These are phyloP conservation scores for Cyaniris semiargus DNA, from an alignment of 2,888 invertebrate genomes.

Conservation along the genomic window DNA sequence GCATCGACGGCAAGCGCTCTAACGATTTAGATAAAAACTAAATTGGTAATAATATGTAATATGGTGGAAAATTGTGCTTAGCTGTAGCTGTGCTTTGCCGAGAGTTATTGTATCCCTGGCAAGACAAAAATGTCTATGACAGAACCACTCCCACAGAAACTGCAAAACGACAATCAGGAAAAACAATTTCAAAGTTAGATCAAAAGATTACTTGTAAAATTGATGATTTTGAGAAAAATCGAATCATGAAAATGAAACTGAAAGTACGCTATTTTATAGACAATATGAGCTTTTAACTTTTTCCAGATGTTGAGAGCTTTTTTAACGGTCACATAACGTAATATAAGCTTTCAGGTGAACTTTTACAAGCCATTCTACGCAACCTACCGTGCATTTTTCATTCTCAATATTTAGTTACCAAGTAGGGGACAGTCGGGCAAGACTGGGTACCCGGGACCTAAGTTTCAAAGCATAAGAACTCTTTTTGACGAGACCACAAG, in stretches of 20 bases:
- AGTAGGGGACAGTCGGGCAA: not conserved
- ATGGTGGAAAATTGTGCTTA: too few species aligned
- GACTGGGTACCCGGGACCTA: too few species aligned
- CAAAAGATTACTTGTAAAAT: not conserved
- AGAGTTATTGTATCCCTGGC: too few species aligned
- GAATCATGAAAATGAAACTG: not conserved
- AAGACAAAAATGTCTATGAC: too few species aligned
- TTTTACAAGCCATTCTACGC: not conserved
- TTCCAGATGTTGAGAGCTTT: not conserved
- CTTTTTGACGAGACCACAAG: not conserved
- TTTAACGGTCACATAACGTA: conserved; percentile 9
- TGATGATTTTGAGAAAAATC: not conserved
- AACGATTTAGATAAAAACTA: too few species aligned
- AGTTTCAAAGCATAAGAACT: too few species aligned
- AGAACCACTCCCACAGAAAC: too few species aligned
- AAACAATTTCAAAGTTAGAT: not conserved
- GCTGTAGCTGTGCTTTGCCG: too few species aligned
- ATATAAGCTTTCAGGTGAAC: conserved; percentile 1
- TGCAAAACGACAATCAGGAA: not conserved
- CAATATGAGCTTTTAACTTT: conserved; percentile 13
- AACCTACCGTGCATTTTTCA: not conserved
- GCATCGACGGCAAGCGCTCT: too few species aligned
- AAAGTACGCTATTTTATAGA: not conserved
- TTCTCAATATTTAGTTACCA: conserved; percentile 1
- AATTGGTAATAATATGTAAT: too few species aligned